A percentile compares a stretch with the other conserved stretches of the same genome.
phyloP scores from a whole-genome alignment of 2,888 invertebrate species.

The Macaria notata region DNA sequence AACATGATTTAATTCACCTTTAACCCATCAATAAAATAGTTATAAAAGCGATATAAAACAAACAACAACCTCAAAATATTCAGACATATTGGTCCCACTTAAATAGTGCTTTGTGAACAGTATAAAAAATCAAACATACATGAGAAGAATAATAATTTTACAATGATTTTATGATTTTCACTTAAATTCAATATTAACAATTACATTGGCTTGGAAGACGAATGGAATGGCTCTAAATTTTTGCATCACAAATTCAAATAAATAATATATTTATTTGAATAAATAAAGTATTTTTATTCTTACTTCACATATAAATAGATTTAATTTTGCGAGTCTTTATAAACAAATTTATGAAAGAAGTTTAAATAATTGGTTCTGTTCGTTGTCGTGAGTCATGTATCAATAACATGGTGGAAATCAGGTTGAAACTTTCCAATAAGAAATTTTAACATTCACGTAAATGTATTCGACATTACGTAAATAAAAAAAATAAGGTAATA shows the following conservation, averaged over 20 bases:
- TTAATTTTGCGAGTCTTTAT: too few species aligned
- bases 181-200: slow-evolving; percentile 21
- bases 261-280: too few species aligned
- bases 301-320: too few species aligned
- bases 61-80: slow-evolving; percentile 8
- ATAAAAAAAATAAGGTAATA: not conserved
- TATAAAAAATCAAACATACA: not conserved
- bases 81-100: slow-evolving; percentile 17
- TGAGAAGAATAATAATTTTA: too few species aligned
- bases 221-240: slow-evolving; percentile 12
- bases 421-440: too few species aligned
- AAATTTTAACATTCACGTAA: too few species aligned
- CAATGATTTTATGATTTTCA: slow-evolving; percentile 5
- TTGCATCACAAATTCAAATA: not conserved
- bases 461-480: too few species aligned
- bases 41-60: slow-evolving; percentile 24
- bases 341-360: too few species aligned
- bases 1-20: slow-evolving; percentile 36
- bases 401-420: too few species aligned
- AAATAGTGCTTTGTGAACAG: not conserved
- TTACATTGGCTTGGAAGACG: slow-evolving; percentile 14
- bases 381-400: too few species aligned
- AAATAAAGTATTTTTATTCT: too few species aligned
- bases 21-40: slow-evolving; percentile 32
- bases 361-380: too few species aligned